Conservation (phyloP, 1,140 invertebrate genomes). For the Microplitis mediator region DNA sequence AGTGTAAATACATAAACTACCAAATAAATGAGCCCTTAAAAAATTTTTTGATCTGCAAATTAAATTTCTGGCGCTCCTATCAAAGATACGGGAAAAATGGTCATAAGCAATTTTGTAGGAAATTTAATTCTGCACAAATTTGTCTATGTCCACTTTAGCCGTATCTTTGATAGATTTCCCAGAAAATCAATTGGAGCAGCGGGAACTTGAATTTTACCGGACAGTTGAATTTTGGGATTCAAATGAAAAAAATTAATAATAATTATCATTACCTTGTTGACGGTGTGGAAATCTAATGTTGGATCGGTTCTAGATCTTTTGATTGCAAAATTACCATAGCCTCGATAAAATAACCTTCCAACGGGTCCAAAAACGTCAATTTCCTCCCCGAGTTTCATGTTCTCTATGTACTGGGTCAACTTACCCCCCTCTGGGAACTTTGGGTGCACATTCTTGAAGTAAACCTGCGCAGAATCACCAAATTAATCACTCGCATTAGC, state of each 20-base stretch:
- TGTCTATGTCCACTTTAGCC: too few relatives aligned
- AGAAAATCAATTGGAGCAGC: background rate
- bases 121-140: too few relatives aligned
- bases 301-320: constrained; percentile 87
- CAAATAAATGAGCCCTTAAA: too few relatives aligned
- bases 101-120: too few relatives aligned
- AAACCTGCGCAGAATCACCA: constrained; percentile 72
- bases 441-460: constrained; percentile 95
- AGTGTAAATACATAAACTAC: too few relatives aligned
- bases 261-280: constrained; percentile 69
- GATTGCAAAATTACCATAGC: constrained; percentile 82
- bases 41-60: too few relatives aligned
- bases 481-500: background rate
- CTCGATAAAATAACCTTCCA: constrained; percentile 84
- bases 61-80: too few relatives aligned
- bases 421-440: constrained; percentile 98
- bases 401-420: constrained; percentile 93
- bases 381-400: constrained; percentile 87
- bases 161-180: background rate
- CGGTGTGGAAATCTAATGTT: constrained; percentile 66
- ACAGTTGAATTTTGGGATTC: background rate
- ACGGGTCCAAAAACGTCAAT: constrained; percentile 95
- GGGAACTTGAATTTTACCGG: background rate
- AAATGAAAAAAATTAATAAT: background rate
- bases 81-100: too few relatives aligned